Base-by-base conservation (phyloP, 2,888 invertebrate genomes). In the Agrotis puta region DNA sequence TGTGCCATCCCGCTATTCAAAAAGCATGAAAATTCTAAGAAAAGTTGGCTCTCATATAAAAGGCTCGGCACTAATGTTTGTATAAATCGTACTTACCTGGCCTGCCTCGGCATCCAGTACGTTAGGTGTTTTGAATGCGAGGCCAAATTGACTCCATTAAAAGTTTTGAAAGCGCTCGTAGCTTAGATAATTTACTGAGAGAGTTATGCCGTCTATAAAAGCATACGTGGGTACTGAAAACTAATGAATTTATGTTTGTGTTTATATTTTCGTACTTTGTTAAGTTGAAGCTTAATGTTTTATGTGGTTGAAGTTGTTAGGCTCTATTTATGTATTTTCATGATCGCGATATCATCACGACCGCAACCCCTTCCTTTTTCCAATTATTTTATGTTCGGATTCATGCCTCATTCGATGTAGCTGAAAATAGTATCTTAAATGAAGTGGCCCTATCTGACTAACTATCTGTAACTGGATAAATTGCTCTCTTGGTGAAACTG, bases 81-180 rank as follows among this genome's bases (percentile, higher is more conserved):
- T 91, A 93, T 92, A 93, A 92, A 92, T 93, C 92, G 92, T 90
- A 88, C 90, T 92, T 92, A 92, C 91, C 91, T 91, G 89, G 85
- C 86, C 88, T 88, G 86, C 87, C 87, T 86, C 88, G 85, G 86
- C 86, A 86, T 89, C 87, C 88, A 87, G 87, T 86, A 90, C 89
- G 90, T 92, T 91, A 89, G 92, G 90, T 94, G 93, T 94, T 95
- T 95, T 95, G 94, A 95, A 94, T 94, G 92, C 92, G 93, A 90
- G 88, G 92, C 94, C 92, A 94, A 95, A 95, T 95, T 95, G 95
- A 94, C 93, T 95, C 95, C 95, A 95, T 95, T 95, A 95, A 95
- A 95, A 95, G 93, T 95, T 95, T 91, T 93, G 93, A 94, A 95
- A 95, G 95, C 94, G 92, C 92, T 93, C 93, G 91, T 91, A 93